phyloP scores from a whole-genome alignment of 2,797 vertebrate genomes.

The Cryptoprocta ferox region DNA sequence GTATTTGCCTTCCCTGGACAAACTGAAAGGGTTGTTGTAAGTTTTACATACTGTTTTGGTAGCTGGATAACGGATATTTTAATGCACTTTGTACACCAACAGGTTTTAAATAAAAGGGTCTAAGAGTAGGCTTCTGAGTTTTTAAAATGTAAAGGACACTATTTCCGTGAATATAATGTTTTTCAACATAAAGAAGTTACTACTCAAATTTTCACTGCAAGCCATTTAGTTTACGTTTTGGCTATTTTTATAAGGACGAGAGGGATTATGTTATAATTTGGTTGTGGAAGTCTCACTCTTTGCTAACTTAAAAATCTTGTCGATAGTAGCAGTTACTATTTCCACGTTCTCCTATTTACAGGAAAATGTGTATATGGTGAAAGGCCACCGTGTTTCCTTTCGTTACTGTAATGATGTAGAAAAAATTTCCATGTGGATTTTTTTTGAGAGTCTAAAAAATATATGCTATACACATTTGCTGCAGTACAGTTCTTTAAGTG shows the following conservation, averaged over 20 bases:
- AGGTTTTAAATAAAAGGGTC: constrained; percentile 79
- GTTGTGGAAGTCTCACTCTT: constrained; percentile 67
- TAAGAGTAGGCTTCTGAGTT: constrained; percentile 80
- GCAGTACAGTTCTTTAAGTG: constrained; percentile 16
- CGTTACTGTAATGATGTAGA: constrained; percentile 76
- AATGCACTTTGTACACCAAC: constrained; percentile 86
- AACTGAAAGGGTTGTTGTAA: constrained; percentile 79
- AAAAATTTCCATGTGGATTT: constrained; percentile 63
- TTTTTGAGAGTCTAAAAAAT: constrained; percentile 65
- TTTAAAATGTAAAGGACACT: constrained; percentile 71
- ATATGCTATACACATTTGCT: constrained; percentile 64
- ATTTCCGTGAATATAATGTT: constrained; percentile 70
- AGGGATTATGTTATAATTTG: constrained; percentile 64
- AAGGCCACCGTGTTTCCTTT: constrained; percentile 71
- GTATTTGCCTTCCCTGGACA: constrained; percentile 76
- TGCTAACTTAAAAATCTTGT: constrained; percentile 74
- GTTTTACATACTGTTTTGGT: constrained; percentile 82
- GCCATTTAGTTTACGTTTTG: constrained; percentile 59
- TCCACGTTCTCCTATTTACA: constrained; percentile 72
- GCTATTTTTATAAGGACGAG: constrained; percentile 80
- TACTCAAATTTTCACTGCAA: constrained; percentile 62
- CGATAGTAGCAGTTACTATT: constrained; percentile 68
- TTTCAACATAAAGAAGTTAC: constrained; percentile 75
- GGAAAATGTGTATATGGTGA: constrained; percentile 71
- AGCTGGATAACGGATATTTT: constrained; percentile 84